Evolutionary conservation across 2,797 vertebrate species (phyloP), one percentile per base, ranked within the genome.

Genomic region (Apogon hyalosoma): DNA sequence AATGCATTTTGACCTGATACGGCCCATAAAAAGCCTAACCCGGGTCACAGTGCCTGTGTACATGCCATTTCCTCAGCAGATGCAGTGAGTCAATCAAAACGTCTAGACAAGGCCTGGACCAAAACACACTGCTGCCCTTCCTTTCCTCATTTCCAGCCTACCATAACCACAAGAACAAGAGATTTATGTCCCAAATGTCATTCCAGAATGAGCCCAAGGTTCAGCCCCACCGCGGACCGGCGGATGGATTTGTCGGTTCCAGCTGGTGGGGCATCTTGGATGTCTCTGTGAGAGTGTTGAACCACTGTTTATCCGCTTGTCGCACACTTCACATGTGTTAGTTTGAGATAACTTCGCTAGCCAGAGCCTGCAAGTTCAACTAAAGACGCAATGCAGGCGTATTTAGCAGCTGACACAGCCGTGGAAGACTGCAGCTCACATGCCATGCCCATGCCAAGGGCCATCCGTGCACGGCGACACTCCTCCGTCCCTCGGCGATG

Each of bases 361-460:
- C 24, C 42, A 13, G 31, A 15, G 57, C 6, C 66, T 31, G 57
- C 58, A 75, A 82, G 63, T 76, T 63, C 48, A 0, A 56, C 39
- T 10, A 7, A 0, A 83, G 79, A 87, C 83, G 87, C 88, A 90
- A 75, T 88, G 90, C 90, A 87, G 86, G 64, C 69, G 73, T 33
- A 54, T 70, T 65, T 60, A 77, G 85, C 4, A 63, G 77, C 76
- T 76, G 85, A 80, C 77, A 69, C 73, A 66, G 73, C 65, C 69
- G 53, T 59, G 60, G 10, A 24, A 11, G 12, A 60, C 81, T 49
- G 78, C 84, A 60, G 84, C 73, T 80, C 68, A 49, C 80, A 80
- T 59, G 75, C 71, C 77, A 69, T 46, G 73, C 63, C 77, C 82
- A 46, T 53, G 64, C 76, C 74, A 54, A 49, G 67, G 63, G 60